Conservation (phyloP, 2,888 invertebrate genomes). For the Synergus gifuensis region DNA sequence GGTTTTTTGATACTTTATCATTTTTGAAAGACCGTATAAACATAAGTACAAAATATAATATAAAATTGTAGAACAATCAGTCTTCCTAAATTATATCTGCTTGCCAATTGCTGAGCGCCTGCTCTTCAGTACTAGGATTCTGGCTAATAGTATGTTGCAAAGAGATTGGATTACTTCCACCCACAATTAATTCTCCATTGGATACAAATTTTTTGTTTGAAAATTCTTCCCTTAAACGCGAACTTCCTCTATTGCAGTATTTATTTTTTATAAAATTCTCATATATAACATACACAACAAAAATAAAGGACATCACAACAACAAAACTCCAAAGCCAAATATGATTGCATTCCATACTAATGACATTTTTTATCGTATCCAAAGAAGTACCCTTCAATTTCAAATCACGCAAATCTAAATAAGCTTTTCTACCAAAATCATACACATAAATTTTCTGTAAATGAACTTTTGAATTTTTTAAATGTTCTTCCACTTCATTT, state of each 20-base stretch:
- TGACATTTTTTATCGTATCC: neutral
- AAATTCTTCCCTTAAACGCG: neutral
- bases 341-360: neutral
- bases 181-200: neutral
- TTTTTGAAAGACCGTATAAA: no score
- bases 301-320: neutral
- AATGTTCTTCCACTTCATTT: neutral
- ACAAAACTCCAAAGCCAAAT: neutral
- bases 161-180: neutral
- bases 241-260: neutral
- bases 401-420: neutral
- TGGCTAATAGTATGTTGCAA: neutral
- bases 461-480: neutral
- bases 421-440: neutral
- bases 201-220: neutral
- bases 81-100: neutral
- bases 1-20: no score
- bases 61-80: no score
- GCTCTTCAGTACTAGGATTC: neutral
- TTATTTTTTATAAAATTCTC: neutral
- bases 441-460: neutral
- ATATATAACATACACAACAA: neutral
- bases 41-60: no score
- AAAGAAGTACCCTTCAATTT: neutral
- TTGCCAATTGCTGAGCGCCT: neutral